Evolutionary conservation across 1,140 invertebrate species (phyloP).

Genomic region (Trinorchestia longiramus): DNA sequence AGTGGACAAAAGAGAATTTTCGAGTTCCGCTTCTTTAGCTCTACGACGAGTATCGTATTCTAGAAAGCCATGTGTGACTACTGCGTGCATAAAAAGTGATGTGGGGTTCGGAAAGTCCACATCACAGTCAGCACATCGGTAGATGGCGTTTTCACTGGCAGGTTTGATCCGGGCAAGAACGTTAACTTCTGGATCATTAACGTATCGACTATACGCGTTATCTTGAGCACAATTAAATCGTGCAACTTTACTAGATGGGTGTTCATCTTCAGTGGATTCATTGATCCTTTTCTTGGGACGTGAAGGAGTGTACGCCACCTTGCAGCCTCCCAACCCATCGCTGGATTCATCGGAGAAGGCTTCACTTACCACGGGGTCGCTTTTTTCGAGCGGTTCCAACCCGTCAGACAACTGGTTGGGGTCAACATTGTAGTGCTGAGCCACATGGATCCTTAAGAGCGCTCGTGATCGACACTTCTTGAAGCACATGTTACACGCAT

Average conservation of each 20-base stretch:
- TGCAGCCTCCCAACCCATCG: neutral
- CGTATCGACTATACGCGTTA: neutral
- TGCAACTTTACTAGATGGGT: neutral
- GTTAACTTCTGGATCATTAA: slow-evolving; percentile 41
- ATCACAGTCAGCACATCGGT: neutral
- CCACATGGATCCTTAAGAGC: neutral
- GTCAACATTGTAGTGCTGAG: slow-evolving; percentile 22
- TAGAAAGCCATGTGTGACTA: slow-evolving; percentile 1
- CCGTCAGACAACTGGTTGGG: slow-evolving; percentile 36
- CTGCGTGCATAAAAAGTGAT: slow-evolving; percentile 9
- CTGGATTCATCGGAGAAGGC: neutral
- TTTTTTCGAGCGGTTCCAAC: neutral
- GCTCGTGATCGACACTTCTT: slow-evolving; percentile 17
- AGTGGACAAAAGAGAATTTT: neutral
- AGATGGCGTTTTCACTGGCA: slow-evolving; percentile 11
- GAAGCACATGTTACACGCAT: neutral
- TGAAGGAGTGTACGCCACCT: neutral
- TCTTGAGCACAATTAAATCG: neutral
- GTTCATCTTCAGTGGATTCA: neutral
- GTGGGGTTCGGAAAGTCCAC: neutral
- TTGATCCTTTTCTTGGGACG: neutral
- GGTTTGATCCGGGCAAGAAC: slow-evolving; percentile 31
- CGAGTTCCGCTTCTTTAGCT: neutral
- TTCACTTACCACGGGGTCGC: neutral
- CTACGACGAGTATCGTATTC: slow-evolving; percentile 36